phyloP scores from a whole-genome alignment of 2,113 vertebrate genomes.

The Boulengeromyrus knoepffleri region DNA sequence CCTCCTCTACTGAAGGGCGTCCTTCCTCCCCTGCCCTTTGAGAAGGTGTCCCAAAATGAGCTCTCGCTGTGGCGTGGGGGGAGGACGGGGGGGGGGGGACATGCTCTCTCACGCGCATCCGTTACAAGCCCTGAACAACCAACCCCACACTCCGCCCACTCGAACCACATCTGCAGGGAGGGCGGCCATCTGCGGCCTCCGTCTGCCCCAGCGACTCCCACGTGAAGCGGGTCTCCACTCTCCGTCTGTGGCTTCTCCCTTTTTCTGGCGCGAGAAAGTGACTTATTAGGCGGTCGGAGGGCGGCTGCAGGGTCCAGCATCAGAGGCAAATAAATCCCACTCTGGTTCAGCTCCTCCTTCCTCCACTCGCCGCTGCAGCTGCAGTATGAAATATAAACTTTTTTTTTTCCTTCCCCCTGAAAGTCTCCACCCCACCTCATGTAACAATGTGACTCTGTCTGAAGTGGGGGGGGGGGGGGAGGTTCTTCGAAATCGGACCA shows the following conservation, averaged over 20 bases:
- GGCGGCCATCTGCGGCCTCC: slow-evolving; percentile 61
- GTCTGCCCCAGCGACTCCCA: slow-evolving; percentile 53
- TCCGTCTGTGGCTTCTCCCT: slow-evolving; percentile 29
- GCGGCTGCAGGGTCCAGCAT: slow-evolving; percentile 23
- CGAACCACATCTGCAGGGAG: slow-evolving; percentile 48
- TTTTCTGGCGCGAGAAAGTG: slow-evolving; percentile 36
- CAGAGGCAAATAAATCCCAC: slow-evolving; percentile 29
- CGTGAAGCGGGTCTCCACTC: slow-evolving; percentile 25
- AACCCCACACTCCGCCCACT: slow-evolving; percentile 18
- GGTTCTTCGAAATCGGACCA: slow-evolving; percentile 47
- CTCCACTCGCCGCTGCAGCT: slow-evolving; percentile 1
- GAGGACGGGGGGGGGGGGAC: background rate
- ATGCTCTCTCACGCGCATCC: slow-evolving; percentile 47
- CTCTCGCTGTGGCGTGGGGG: background rate
- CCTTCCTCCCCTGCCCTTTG: slow-evolving; percentile 2
- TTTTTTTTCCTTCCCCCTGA: slow-evolving; percentile 24
- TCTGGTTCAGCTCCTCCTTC: slow-evolving; percentile 30
- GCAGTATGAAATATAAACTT: slow-evolving; percentile 47
- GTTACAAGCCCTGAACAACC: slow-evolving; percentile 21
- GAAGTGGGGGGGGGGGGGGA: slow-evolving; percentile 19
- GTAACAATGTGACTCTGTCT: slow-evolving; percentile 48
- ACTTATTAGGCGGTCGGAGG: slow-evolving; percentile 54
- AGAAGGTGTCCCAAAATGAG: slow-evolving; percentile 3
- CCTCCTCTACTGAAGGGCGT: background rate
- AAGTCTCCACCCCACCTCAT: slow-evolving; percentile 32